phyloP scores from a whole-genome alignment of 2,888 invertebrate species.

The Buathra laborator region DNA sequence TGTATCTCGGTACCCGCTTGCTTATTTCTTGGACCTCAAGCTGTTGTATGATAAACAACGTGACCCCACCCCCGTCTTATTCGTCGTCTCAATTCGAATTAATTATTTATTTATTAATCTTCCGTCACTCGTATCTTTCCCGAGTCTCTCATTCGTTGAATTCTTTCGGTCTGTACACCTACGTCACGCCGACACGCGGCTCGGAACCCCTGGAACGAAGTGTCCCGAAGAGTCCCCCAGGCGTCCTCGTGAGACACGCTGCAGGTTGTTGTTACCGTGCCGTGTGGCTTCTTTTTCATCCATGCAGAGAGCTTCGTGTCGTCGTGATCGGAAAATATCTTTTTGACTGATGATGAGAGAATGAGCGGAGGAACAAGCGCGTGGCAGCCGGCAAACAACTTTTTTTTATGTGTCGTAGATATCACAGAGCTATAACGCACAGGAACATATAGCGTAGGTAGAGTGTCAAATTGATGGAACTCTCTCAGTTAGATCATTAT shows the following conservation, averaged over 20 bases:
- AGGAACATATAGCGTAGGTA: constrained; percentile 5
- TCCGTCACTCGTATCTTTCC: constrained; percentile 11
- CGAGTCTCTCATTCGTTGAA: constrained; percentile 32
- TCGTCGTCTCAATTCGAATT: constrained; percentile 8
- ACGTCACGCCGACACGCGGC: constrained; percentile 50
- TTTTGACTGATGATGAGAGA: constrained; percentile 66
- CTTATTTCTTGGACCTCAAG: background rate
- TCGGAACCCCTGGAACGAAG: constrained; percentile 37
- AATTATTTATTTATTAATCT: background rate
- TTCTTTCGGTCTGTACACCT: constrained; percentile 32
- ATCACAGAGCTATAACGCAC: background rate
- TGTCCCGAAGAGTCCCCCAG: constrained; percentile 26
- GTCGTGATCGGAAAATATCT: constrained; percentile 48
- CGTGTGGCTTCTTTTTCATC: background rate
- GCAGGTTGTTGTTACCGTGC: constrained; percentile 10
- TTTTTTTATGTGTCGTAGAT: constrained; percentile 11
- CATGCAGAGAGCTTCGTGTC: background rate
- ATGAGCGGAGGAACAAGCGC: constrained; percentile 47
- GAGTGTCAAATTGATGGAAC: constrained; percentile 64
- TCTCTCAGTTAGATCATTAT: constrained; percentile 59
- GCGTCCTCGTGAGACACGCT: constrained; percentile 8
- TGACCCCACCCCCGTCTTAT: background rate
- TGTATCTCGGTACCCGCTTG: background rate
- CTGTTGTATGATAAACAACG: background rate
- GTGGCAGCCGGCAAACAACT: constrained; percentile 40